Conservation (phyloP, 2,113 vertebrate species). For the Rhea americana region DNA sequence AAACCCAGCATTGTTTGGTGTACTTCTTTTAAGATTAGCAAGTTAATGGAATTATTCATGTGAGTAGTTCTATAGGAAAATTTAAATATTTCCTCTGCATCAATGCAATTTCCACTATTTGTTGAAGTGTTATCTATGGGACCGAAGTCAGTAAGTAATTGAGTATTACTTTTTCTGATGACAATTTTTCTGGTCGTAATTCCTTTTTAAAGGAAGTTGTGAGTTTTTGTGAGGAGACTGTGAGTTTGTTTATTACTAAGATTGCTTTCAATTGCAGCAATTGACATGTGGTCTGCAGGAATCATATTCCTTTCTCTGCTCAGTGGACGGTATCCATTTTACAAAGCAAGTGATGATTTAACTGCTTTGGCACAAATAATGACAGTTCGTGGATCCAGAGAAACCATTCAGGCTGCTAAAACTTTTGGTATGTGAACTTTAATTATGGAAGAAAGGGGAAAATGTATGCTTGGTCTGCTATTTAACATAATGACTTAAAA, state of each 20-base stretch:
- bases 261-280: conserved; percentile 83
- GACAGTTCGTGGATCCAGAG: conserved; percentile 92
- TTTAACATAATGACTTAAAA: background rate
- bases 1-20: background rate
- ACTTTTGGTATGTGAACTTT: conserved; percentile 84
- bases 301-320: conserved; percentile 94
- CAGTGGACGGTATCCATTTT: conserved; percentile 95
- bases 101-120: background rate
- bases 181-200: background rate
- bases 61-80: background rate
- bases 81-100: background rate
- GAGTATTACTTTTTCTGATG: background rate
- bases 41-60: background rate
- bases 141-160: background rate
- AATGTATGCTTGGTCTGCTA: conserved; percentile 11
- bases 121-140: background rate
- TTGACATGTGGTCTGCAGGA: conserved; percentile 97
- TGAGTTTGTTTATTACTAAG: background rate
- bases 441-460: conserved; percentile 34
- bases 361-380: conserved; percentile 96
- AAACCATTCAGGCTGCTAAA: conserved; percentile 90
- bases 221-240: background rate
- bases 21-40: background rate
- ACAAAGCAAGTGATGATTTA: conserved; percentile 96
- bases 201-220: background rate